Evolutionary conservation across 1,140 invertebrate species (phyloP).

Genomic region (Eurosta solidaginis): DNA sequence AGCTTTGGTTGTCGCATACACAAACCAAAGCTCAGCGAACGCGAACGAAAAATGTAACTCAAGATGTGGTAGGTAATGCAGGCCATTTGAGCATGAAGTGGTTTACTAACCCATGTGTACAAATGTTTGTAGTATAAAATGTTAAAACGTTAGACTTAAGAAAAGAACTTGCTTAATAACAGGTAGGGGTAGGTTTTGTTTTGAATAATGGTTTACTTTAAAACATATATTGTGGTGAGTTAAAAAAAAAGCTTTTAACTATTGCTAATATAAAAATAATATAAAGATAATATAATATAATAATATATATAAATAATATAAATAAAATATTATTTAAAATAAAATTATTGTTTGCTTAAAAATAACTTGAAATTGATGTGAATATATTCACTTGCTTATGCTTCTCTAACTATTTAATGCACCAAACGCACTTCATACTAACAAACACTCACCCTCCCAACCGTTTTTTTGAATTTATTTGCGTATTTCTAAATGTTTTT

Average conservation of each 20-base stretch:
- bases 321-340: neutral
- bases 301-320: too few relatives aligned
- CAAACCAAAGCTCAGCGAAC: neutral
- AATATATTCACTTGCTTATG: neutral
- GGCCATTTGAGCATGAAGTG: too few relatives aligned
- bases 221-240: too few relatives aligned
- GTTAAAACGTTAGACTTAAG: neutral
- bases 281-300: too few relatives aligned
- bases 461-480: conserved; percentile 40
- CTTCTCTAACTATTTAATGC: conserved; percentile 40
- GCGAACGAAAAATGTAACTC: neutral
- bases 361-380: too few relatives aligned
- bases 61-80: neutral
- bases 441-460: conserved; percentile 59
- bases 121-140: too few relatives aligned
- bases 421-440: conserved; percentile 57
- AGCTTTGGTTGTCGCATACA: neutral
- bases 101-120: too few relatives aligned
- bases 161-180: neutral
- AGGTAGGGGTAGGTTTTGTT: too few relatives aligned
- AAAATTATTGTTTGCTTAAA: too few relatives aligned
- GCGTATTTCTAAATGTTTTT: conserved; percentile 29
- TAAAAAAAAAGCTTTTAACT: too few relatives aligned
- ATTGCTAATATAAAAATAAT: too few relatives aligned
- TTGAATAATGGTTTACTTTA: too few relatives aligned